These are phyloP conservation scores for Scaptomyza tumidula DNA, from an alignment of 2,888 invertebrate species.

Conservation along the genomic window DNA sequence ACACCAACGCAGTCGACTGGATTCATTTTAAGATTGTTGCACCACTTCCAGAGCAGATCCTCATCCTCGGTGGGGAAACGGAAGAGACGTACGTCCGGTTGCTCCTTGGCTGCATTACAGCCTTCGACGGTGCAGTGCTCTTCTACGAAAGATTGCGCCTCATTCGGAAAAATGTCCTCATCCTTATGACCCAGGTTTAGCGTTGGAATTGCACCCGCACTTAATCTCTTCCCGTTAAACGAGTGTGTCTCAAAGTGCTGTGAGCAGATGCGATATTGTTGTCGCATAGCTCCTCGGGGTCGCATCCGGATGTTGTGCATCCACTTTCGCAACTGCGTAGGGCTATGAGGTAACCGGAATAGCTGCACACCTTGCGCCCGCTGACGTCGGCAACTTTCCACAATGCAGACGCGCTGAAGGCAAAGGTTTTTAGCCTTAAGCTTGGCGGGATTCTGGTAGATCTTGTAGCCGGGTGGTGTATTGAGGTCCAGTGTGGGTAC, in stretches of 20 bases:
- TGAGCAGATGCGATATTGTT: slow-evolving; percentile 78
- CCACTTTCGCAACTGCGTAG: slow-evolving; percentile 77
- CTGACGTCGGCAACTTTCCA: slow-evolving; percentile 76
- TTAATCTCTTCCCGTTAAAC: slow-evolving; percentile 77
- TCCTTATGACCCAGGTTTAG: slow-evolving; percentile 75
- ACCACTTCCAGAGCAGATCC: slow-evolving; percentile 81
- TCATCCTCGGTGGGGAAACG: slow-evolving; percentile 80
- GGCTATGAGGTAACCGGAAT: slow-evolving; percentile 78
- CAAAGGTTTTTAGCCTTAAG: slow-evolving; percentile 75
- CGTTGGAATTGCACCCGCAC: slow-evolving; percentile 80
- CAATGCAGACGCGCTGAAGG: slow-evolving; percentile 74
- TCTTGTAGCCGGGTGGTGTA: slow-evolving; percentile 76
- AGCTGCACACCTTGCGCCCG: slow-evolving; percentile 76
- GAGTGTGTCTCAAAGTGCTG: slow-evolving; percentile 80
- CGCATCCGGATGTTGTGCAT: slow-evolving; percentile 78
- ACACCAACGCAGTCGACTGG: slow-evolving; percentile 77
- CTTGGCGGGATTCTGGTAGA: slow-evolving; percentile 81
- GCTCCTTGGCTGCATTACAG: slow-evolving; percentile 71
- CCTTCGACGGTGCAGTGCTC: slow-evolving; percentile 73
- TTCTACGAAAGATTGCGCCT: slow-evolving; percentile 76
- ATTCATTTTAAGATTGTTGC: slow-evolving; percentile 81
- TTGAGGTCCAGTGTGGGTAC: slow-evolving; percentile 80
- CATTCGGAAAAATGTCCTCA: slow-evolving; percentile 78
- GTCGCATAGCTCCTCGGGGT: slow-evolving; percentile 67
- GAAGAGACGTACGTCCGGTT: slow-evolving; percentile 76